Evolutionary conservation across 2,888 invertebrate genomes (phyloP).

Genomic region (Brachypalpus laphriformis): DNA sequence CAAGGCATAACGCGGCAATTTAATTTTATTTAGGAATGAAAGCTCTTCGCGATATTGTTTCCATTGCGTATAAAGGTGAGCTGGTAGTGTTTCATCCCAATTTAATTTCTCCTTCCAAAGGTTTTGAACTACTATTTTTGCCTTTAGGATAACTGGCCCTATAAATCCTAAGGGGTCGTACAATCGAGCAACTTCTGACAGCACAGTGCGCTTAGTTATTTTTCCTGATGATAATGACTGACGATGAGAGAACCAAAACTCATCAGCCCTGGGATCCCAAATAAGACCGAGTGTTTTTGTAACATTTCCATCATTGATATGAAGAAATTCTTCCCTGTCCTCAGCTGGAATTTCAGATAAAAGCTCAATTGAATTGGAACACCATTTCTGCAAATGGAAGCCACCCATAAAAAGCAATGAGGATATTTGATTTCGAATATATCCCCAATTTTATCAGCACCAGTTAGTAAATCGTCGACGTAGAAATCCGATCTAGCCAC

Average conservation of each 20-base stretch:
- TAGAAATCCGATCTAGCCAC: too few species aligned
- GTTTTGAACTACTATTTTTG: not conserved
- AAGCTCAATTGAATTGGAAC: not conserved
- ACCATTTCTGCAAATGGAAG: slow-evolving; percentile 8
- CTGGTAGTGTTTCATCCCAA: not conserved
- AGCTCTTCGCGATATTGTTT: not conserved
- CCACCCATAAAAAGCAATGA: slow-evolving; percentile 3
- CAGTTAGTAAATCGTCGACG: too few species aligned
- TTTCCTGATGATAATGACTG: not conserved
- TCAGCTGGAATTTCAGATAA: not conserved
- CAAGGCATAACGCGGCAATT: too few species aligned
- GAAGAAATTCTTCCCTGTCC: not conserved
- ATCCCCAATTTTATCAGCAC: too few species aligned
- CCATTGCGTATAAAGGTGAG: not conserved
- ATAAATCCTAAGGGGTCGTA: too few species aligned
- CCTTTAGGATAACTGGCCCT: too few species aligned
- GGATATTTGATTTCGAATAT: too few species aligned
- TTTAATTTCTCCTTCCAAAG: not conserved
- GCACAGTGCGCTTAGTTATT: not conserved
- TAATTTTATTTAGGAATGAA: not conserved
- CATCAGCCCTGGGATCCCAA: slow-evolving; percentile 4
- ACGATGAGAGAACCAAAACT: not conserved
- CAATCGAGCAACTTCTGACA: too few species aligned
- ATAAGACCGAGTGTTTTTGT: slow-evolving; percentile 29
- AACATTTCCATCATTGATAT: not conserved